Evolutionary conservation across 2,113 vertebrate genomes (phyloP), one percentile per base, ranked within the genome.

Genomic region (Rhea americana): DNA sequence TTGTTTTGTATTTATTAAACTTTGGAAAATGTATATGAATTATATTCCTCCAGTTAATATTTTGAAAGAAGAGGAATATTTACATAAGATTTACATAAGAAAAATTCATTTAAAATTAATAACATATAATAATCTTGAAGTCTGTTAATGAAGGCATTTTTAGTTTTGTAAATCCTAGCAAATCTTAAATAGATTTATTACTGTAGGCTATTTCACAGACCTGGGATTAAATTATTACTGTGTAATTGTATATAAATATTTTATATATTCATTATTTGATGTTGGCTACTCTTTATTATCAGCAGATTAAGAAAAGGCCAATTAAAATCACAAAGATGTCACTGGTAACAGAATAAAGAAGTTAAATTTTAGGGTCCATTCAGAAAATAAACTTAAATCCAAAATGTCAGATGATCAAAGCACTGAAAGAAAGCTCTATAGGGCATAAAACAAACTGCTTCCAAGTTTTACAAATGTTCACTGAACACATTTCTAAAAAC

Each of bases 1-100:
- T 95, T 93, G 83, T 56, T 96, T 96, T 85, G 68, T 93, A 94
- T 94, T 94, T 97, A 96, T 96, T 93, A 91, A 96, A 88, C 18
- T 90, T 96, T n/a, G 58, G 76, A 63, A 91, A 95, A 95, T 58
- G 13, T 41, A 71, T 73, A 73, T 68, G 37, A 84, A 10, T 92
- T 86, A 30, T 77, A 91, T 61, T 94, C 55, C 32, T 58, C 75
- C 41, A 35, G 43, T 80, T 92, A 89, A 37, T 77, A 93, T 93
- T 95, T 93, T 88, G 56, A 91, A 95, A 94, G 56, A 95, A 19
- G 24, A 58, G 39, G 20, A 89, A 56, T 83, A 87, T 93, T 95
- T 94, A 72, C 65, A 47, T 51, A 50, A 75, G 7, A 87, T 93
- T 94, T 94, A 58, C 82, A 77, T 90, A 63, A 83, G 48, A 73